Conservation (phyloP, 2,113 vertebrate genomes). For the Oenanthe oenanthe region DNA sequence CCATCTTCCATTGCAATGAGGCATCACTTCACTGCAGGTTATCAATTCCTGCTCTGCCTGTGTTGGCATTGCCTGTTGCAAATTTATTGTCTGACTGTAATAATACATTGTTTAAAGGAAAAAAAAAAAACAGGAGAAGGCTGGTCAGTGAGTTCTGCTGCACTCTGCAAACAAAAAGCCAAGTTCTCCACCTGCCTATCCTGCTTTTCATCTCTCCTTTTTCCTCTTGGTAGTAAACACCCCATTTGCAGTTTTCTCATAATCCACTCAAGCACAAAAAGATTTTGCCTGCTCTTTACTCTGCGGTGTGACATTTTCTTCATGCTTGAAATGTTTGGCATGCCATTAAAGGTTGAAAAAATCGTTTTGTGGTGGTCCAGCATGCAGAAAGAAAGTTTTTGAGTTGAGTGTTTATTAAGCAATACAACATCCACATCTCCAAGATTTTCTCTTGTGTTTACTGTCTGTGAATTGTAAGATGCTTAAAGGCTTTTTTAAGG, state of each 20-base stretch:
- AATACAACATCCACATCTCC: not conserved
- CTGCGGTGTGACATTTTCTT: constrained; percentile 17
- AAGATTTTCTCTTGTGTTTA: not conserved
- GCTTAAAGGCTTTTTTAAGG: not conserved
- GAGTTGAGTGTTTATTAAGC: constrained; percentile 12
- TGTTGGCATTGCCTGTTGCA: not conserved
- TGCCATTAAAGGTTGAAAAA: constrained; percentile 27
- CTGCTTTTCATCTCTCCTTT: not conserved
- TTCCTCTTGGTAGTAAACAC: not conserved
- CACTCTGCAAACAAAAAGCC: not conserved
- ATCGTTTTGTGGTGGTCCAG: not conserved
- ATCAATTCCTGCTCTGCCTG: not conserved
- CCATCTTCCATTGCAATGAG: not conserved
- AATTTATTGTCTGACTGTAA: not conserved
- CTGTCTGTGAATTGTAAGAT: not conserved
- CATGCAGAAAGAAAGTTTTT: constrained; percentile 11
- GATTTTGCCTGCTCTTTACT: constrained; percentile 30
- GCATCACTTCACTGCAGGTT: not conserved
- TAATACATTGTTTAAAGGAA: not conserved
- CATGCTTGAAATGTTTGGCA: constrained; percentile 14
- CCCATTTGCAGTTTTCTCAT: constrained; percentile 5
- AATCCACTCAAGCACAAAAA: constrained; percentile 12
- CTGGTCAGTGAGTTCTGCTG: not conserved
- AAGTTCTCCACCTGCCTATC: not conserved
- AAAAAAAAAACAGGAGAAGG: not conserved